Percentiles rank a stretch among this genome's conserved stretches.
phyloP scores from a whole-genome alignment of 2,888 invertebrate genomes.

The Thereva unica region DNA sequence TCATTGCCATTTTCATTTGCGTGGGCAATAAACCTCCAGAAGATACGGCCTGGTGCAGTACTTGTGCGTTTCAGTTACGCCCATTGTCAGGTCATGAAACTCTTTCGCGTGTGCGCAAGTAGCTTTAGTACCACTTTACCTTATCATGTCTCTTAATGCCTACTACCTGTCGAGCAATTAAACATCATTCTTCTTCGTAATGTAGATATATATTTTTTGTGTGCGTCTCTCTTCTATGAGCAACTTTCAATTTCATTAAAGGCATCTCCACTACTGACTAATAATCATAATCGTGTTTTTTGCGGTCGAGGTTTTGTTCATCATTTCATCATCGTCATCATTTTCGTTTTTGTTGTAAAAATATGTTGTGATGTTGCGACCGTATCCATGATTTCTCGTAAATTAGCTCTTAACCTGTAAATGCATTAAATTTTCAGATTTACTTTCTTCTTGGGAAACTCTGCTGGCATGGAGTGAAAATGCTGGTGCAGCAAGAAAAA shows the following conservation, averaged over 20 bases:
- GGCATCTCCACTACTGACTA: slow-evolving; percentile 12
- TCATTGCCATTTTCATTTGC: too few species aligned
- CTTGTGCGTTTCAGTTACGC: too few species aligned
- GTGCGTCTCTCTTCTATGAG: not conserved
- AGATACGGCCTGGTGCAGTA: too few species aligned
- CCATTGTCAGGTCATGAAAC: too few species aligned
- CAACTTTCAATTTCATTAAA: slow-evolving; percentile 36
- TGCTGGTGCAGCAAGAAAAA: slow-evolving; percentile 56
- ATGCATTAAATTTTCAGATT: slow-evolving; percentile 48
- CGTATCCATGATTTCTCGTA: slow-evolving; percentile 22
- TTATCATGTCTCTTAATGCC: too few species aligned
- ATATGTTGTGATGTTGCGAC: slow-evolving; percentile 11
- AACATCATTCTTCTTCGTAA: too few species aligned
- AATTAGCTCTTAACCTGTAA: slow-evolving; percentile 30
- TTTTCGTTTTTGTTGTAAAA: slow-evolving; percentile 6
- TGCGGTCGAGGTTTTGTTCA: slow-evolving; percentile 8
- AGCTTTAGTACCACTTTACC: too few species aligned
- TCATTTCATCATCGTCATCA: slow-evolving; percentile 22
- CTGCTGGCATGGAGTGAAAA: slow-evolving; percentile 59
- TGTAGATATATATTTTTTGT: too few species aligned
- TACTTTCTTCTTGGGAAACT: slow-evolving; percentile 59
- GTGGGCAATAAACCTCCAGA: too few species aligned
- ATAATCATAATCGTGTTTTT: not conserved
- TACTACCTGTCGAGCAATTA: too few species aligned
- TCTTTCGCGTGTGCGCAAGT: too few species aligned